Evolutionary conservation across 2,113 vertebrate genomes (phyloP), one percentile per base, ranked within the genome.

Genomic region (Sakesphorus luctuosus): DNA sequence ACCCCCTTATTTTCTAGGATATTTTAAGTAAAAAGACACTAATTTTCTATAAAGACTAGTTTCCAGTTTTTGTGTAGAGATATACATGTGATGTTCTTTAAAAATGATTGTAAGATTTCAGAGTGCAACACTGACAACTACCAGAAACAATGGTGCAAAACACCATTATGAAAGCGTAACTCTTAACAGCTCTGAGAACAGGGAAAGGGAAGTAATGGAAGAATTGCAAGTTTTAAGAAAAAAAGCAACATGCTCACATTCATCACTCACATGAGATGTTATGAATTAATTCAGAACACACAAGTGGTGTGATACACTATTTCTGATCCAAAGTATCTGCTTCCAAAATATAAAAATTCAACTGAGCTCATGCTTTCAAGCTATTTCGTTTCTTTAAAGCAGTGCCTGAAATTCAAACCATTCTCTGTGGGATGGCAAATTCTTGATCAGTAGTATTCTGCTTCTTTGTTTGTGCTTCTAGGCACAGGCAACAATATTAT

Each of bases 101-200:
- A 68, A 93, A 55, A 43, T 1, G 2, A 2, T 15, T 52, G 4
- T n/a, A 56, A 78, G 23, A 31, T 72, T 80, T 85, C 49, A 49
- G 33, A 58, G 16, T 0, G 0, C 2, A 6, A 4, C 31, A n/a
- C 7, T 46, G 58, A 72, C 29, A 59, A 14, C 52, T 67, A 18
- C 66, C 8, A 89, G 24, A 89, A 87, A 23, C 9, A 33, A 31
- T 4, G 23, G 26, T 78, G 52, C 11, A 53, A 66, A 74, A 4
- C 65, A 2, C 14, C 14, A 23, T 87, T 75, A 77, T 38, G 20
- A 40, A 56, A 73, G 36, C 6, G 4, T 11, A 75, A 50, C 5
- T n/a, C 3, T 58, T 53, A 69, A 31, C 8, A 36, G 7, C 9
- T 78, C 67, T 7, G 2, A 83, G 55, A 83, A 29, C 4, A 13